phyloP scores from a whole-genome alignment of 2,888 invertebrate genomes.

The Hydroisotoma schaefferi region DNA sequence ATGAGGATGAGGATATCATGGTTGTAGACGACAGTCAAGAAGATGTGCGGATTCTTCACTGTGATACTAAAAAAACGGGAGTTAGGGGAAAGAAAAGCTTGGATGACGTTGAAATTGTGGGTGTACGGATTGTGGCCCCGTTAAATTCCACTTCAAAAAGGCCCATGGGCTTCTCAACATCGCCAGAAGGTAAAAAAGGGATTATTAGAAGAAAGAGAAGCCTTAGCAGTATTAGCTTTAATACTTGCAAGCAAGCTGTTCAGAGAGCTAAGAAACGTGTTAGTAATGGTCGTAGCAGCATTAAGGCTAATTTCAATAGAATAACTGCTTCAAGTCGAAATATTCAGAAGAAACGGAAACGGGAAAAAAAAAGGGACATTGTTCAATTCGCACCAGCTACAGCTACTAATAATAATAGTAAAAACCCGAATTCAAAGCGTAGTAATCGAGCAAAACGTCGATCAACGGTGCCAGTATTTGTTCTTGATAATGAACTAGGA shows the following conservation, averaged over 20 bases:
- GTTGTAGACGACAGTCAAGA: background rate
- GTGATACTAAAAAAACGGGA: background rate
- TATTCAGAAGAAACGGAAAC: background rate
- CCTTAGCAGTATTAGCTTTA: background rate
- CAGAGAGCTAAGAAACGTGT: background rate
- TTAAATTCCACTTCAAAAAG: background rate
- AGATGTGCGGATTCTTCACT: background rate
- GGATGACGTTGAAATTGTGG: background rate
- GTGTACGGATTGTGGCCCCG: background rate
- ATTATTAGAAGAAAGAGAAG: background rate
- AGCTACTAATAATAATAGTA: background rate
- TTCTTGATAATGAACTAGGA: constrained; percentile 3
- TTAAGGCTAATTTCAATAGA: background rate
- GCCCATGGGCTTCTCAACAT: background rate
- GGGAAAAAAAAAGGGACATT: no score
- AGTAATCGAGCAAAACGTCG: background rate
- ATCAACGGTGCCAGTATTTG: background rate
- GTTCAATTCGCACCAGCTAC: background rate
- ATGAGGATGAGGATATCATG: background rate
- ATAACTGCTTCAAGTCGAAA: constrained; percentile 1
- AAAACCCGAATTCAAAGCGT: background rate
- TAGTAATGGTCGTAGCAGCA: background rate
- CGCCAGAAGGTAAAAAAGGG: background rate
- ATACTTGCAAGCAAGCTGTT: background rate
- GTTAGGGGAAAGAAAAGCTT: background rate